Conservation (phyloP, 2,888 invertebrate genomes). For the Noctua comes region DNA sequence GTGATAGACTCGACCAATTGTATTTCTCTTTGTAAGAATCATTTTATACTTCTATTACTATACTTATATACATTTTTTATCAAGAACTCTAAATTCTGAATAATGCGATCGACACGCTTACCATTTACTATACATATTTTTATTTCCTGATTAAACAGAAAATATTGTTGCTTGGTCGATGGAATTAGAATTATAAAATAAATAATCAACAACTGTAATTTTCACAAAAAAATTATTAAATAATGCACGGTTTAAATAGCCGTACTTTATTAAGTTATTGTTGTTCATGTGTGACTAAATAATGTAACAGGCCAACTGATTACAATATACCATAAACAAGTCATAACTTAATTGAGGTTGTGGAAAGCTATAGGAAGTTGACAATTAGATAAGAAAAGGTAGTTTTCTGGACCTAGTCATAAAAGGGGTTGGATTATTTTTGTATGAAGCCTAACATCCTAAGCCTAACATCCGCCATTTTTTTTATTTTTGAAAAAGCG, state of each 20-base stretch:
- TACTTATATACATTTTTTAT: neutral
- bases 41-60: neutral
- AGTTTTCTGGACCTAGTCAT: neutral
- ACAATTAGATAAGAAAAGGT: neutral
- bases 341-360: neutral
- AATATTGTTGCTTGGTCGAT: neutral
- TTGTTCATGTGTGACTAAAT: conserved; percentile 24
- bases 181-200: conserved; percentile 5
- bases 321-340: neutral
- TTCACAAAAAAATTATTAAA: conserved; percentile 1
- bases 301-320: conserved; percentile 17
- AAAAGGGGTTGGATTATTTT: too few species aligned
- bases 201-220: neutral
- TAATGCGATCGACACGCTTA: neutral
- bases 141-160: neutral
- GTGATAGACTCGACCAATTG: neutral
- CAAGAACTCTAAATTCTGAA: neutral
- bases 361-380: neutral
- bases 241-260: neutral
- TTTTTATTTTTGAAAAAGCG: too few species aligned
- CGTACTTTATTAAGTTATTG: neutral
- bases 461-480: too few species aligned
- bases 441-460: too few species aligned
- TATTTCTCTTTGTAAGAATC: neutral
- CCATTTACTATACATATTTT: neutral